Evolutionary conservation across 2,888 invertebrate species (phyloP).

Genomic region (Drosophila borborema): DNA sequence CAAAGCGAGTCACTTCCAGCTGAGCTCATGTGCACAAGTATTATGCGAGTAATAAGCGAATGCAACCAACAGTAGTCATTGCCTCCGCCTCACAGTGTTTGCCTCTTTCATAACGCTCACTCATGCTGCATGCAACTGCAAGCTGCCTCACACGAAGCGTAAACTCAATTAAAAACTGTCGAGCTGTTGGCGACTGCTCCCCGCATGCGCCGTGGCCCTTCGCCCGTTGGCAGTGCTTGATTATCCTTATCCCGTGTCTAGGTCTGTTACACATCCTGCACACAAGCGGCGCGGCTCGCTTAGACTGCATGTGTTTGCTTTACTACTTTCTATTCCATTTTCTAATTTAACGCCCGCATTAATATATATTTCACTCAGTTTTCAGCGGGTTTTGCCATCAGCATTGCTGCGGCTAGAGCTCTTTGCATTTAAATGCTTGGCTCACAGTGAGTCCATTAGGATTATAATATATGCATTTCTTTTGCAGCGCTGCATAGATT

Average conservation of each 20-base stretch:
- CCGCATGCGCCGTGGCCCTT: neutral
- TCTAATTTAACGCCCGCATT: constrained; percentile 23
- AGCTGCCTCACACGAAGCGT: constrained; percentile 62
- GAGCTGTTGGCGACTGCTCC: constrained; percentile 43
- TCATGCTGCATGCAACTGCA: constrained; percentile 41
- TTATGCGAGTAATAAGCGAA: constrained; percentile 35
- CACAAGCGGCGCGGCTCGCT: constrained; percentile 27
- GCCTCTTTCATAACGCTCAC: constrained; percentile 60
- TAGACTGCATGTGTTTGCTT: constrained; percentile 49
- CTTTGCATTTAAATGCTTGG: constrained; percentile 3
- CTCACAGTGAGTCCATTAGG: constrained; percentile 28
- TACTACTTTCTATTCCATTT: constrained; percentile 20
- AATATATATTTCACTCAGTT: constrained; percentile 4
- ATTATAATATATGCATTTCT: constrained; percentile 14
- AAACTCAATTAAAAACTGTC: constrained; percentile 80
- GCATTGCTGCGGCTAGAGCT: constrained; percentile 3
- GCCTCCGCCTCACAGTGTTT: constrained; percentile 6
- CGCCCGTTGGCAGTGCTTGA: constrained; percentile 64
- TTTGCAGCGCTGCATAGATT: neutral
- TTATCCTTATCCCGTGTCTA: constrained; percentile 60
- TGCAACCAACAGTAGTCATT: constrained; percentile 18
- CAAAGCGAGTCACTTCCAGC: constrained; percentile 72
- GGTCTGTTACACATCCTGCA: constrained; percentile 48
- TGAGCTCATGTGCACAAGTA: constrained; percentile 47
- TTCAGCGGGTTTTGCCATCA: constrained; percentile 7